These are phyloP conservation scores for Penaeus chinensis DNA, from an alignment of 1,140 invertebrate species.

Conservation along the genomic window DNA sequence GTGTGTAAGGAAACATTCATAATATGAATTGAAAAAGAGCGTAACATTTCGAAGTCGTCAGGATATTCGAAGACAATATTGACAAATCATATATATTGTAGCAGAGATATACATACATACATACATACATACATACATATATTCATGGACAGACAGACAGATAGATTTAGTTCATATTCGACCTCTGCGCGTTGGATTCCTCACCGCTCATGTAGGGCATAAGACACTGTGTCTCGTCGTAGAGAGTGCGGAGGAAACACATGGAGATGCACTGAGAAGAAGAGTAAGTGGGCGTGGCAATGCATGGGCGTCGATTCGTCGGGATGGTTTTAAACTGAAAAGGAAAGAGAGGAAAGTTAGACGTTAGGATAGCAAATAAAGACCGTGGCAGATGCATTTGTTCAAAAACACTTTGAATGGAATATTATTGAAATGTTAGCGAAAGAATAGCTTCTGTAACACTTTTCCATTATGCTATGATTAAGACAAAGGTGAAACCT, in stretches of 20 bases:
- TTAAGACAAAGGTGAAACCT: too few species aligned
- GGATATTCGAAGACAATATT: too few species aligned
- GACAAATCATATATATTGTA: too few species aligned
- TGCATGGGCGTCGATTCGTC: constrained; percentile 61
- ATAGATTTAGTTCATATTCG: neutral
- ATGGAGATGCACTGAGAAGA: constrained; percentile 63
- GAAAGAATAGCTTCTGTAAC: too few species aligned
- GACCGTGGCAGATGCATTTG: too few species aligned
- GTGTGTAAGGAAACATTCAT: too few species aligned
- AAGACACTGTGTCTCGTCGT: constrained; percentile 51
- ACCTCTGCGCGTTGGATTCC: neutral
- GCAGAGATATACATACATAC: neutral
- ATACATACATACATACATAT: neutral
- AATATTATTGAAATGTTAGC: too few species aligned
- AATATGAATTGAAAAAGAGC: too few species aligned
- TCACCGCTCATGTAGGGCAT: constrained; percentile 64
- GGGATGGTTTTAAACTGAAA: constrained; percentile 64
- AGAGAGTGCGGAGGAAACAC: constrained; percentile 63
- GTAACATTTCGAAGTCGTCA: too few species aligned
- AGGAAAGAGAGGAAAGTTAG: neutral
- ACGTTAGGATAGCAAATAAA: too few species aligned
- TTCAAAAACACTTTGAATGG: too few species aligned
- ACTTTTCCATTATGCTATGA: too few species aligned
- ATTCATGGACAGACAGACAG: neutral
- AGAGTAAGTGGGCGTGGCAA: constrained; percentile 57